Base-by-base conservation (phyloP, 2,113 vertebrate species). In the Melanerpes aurifrons region DNA sequence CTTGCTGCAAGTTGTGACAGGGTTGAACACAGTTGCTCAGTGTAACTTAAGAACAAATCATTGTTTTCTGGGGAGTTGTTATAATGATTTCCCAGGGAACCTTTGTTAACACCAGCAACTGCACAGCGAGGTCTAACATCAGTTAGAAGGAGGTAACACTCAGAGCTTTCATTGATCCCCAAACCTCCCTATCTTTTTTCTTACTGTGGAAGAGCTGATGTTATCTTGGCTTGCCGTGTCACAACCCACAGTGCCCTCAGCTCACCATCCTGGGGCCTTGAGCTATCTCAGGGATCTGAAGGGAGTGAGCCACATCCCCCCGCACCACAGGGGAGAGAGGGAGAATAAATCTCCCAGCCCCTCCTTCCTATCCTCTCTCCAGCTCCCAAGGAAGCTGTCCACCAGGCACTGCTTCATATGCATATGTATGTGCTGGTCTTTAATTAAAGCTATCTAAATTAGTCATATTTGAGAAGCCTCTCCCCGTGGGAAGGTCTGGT, bases 281-380 rank as follows among this genome's bases (percentile, higher is more conserved):
- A 31, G 80, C 62, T 16, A 57, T 16, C 1, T 0, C 20, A 28
- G 54, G 17, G 53, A 7, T 48, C 4, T 7, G 7, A 12, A 15
- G 35, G 35, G 29, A 25, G 21, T 18, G 47, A 78, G 16, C 40
- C 19, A 3, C 43, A 12, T 9, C 7, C 0, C 12, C 12, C 0
- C 0, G 54, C 29, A 32, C 26, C 43, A 18, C 22, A 19, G 28
- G 8, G 16, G 37, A 37, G 28, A 48, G 11, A 21, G 35, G 53
- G 29, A 32, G 15, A 26, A 24, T 1, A 7, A 8, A 76, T 37
- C 13, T 59, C 47, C 29, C 24, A 2, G 0, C 1, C 5, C 10
- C 56, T 56, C 67, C 17, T 37, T 28, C 35, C 48, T 24, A 45
- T 21, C 40, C 24, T 28, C 29, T 12, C 35, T 7, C 15, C 40